Percentiles rank a stretch among this genome's conserved stretches.
These are phyloP conservation scores for Sycophaga agraensis DNA, from an alignment of 1,140 invertebrate genomes.

Conservation along the genomic window DNA sequence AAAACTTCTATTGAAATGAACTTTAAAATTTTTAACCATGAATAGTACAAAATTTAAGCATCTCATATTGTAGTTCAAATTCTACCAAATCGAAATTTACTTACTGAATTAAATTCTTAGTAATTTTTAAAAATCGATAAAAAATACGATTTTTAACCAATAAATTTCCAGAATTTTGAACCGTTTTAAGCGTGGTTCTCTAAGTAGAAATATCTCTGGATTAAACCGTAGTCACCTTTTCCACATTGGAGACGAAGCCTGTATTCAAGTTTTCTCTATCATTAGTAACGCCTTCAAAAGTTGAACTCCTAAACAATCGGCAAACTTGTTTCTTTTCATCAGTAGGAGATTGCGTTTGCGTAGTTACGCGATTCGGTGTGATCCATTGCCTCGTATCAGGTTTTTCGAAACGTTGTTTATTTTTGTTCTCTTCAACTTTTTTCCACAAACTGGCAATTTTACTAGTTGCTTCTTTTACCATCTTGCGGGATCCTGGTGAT, in stretches of 20 bases:
- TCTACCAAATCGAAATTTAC: no score
- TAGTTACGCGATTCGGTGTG: slow-evolving; percentile 38
- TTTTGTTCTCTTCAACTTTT: slow-evolving; percentile 75
- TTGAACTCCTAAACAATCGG: slow-evolving; percentile 68
- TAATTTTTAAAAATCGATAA: no score
- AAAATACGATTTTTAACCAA: no score
- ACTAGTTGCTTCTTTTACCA: slow-evolving; percentile 74
- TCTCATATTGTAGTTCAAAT: no score
- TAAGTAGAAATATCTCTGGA: background rate
- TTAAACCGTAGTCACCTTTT: slow-evolving; percentile 50
- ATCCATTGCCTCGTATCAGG: slow-evolving; percentile 70
- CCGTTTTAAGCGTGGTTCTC: background rate
- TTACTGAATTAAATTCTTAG: no score
- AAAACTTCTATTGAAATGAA: no score
- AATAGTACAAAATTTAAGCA: no score
- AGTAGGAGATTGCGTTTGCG: slow-evolving; percentile 37
- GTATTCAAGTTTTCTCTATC: background rate
- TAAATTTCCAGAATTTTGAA: background rate
- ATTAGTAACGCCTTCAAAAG: slow-evolving; percentile 65
- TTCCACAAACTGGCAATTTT: slow-evolving; percentile 90
- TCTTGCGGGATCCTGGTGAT: slow-evolving; percentile 50
- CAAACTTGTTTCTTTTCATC: slow-evolving; percentile 44
- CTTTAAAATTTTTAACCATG: no score
- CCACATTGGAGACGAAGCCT: slow-evolving; percentile 43
- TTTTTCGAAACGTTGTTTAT: slow-evolving; percentile 58